Percentiles rank a stretch among this genome's conserved stretches.
phyloP scores from a whole-genome alignment of 1,140 invertebrate genomes.

The honey bee (Apis mellifera) region Amel_HAv3.1 CM009932.2:5681001-5681500 shows the following conservation, averaged over 20 bases:
- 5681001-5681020: no score
- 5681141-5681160: background rate
- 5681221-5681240: no score
- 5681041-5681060: no score
- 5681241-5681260: no score
- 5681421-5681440: conserved; percentile 49
- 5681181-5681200: background rate
- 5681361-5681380: conserved; percentile 43
- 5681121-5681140: background rate
- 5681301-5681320: conserved; percentile 56
- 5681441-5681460: conserved; percentile 32
- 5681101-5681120: background rate
- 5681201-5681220: conserved; percentile 5
- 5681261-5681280: background rate
- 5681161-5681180: conserved; percentile 24
- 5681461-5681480: conserved; percentile 24
- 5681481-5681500: no score
- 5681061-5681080: no score
- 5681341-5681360: conserved; percentile 57
- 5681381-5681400: conserved; percentile 54
- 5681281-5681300: conserved; percentile 13
- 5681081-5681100: no score
- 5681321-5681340: conserved; percentile 55
- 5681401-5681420: conserved; percentile 54
- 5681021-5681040: no score